Evolutionary conservation across 2,797 vertebrate genomes (phyloP), one percentile per base, ranked within the genome.

Genomic region (Bothrops alternatus): DNA sequence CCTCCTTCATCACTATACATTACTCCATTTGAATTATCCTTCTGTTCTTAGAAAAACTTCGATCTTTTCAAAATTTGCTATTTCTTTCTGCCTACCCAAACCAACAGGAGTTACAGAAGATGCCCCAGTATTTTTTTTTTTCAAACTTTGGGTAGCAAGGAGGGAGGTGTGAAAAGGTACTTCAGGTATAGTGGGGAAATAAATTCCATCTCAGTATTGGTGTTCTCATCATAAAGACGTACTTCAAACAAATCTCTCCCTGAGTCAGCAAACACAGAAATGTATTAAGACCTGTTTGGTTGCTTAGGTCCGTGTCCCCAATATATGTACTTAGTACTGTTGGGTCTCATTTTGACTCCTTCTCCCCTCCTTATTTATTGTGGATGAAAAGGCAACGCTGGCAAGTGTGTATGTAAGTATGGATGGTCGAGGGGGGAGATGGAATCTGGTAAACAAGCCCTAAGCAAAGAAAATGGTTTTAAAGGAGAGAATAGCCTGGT

Each of bases 321-420:
- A 32, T 56, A 57, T 82, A 78, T 55, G 53, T 69, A 65, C 69
- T 89, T 58, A 18, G 18, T 42, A 28, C 26, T 50, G 25, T 53
- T 91, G 6, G 47, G 61, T 91, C 92, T 87, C 61, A 25, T 82
- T 82, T 82, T 47, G 8, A 53, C 60, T 25, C 16, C 25, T 47
- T 12, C 69, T 50, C 86, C 86, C 18, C 50, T 25, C 86, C 61
- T 91, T 93, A 93, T 93, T 93, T 93, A 93, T 93, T 93, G 92
- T 91, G 92, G 90, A 88, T 93, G 90, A 91, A 85, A 88, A 93
- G 86, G 65, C 65, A 69, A 91, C 32, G 86, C 88, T 91, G 92
- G 90, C 92, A 91, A 57, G 92, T 86, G 58, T 91, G 86, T 61
- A 28, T 88, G 90, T 65, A 87, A 88, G 92, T 91, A 90, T 73